Percentiles rank a stretch among this genome's conserved stretches.
Evolutionary conservation across 2,113 vertebrate species (phyloP).

Genomic region (Mus pahari): DNA sequence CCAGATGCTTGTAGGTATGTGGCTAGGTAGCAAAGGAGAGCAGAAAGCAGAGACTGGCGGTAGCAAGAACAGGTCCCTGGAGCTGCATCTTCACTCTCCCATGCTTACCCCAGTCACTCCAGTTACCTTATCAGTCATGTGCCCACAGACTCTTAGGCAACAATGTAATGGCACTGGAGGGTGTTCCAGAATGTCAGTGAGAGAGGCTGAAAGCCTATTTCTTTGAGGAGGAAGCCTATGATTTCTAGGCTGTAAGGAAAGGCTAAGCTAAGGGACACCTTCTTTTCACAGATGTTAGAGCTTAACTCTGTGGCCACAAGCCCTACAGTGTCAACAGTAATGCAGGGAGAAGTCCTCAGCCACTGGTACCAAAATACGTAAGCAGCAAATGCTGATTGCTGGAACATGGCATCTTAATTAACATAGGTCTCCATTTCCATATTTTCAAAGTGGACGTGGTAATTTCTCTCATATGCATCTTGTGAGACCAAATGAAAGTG

Average conservation of each 20-base stretch:
- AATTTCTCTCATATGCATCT: neutral
- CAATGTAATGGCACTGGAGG: neutral
- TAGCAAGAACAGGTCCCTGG: neutral
- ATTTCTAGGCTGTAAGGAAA: neutral
- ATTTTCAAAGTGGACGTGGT: neutral
- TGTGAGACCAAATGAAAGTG: neutral
- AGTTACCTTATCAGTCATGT: constrained; percentile 22
- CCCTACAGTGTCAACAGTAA: neutral
- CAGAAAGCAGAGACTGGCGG: neutral
- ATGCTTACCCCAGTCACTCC: neutral
- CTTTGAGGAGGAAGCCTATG: neutral
- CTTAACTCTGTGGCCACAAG: neutral
- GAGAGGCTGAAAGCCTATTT: neutral
- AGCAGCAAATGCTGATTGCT: neutral
- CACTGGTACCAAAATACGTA: neutral
- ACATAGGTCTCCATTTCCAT: neutral
- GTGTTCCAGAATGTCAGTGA: neutral
- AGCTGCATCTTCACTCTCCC: neutral
- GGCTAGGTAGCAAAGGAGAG: neutral
- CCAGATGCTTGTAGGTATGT: neutral
- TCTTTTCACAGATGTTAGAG: neutral
- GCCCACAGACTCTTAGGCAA: neutral
- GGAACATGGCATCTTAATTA: neutral
- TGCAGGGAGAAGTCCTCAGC: neutral
- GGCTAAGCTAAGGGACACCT: neutral